Conservation (phyloP, 2,888 invertebrate genomes). For the Leptinotarsa tumamoca region DNA sequence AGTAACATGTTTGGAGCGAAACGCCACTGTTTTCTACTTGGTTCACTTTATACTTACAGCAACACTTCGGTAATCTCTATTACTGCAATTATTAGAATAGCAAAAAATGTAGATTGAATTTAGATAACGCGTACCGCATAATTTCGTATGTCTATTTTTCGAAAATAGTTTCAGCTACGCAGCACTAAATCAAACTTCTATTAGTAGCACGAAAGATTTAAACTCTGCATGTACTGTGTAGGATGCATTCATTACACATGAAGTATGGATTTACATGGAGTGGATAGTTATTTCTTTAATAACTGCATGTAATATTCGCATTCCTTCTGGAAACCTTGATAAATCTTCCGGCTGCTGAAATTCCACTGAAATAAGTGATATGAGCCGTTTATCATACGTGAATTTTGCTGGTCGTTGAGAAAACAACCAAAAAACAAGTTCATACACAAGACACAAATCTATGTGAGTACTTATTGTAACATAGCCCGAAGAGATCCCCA, state of each 20-base stretch:
- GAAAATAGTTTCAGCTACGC: slow-evolving; percentile 4
- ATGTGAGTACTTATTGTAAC: no score
- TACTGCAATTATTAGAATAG: slow-evolving; percentile 27
- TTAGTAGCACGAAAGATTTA: slow-evolving; percentile 30
- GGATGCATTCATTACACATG: slow-evolving; percentile 22
- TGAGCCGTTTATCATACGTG: no score
- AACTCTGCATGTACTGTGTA: slow-evolving; percentile 13
- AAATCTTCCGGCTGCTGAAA: background rate
- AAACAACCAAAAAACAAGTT: no score
- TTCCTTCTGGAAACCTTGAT: background rate
- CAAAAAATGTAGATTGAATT: slow-evolving; percentile 27
- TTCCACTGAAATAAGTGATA: background rate
- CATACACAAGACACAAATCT: no score
- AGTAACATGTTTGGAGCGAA: background rate
- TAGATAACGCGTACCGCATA: slow-evolving; percentile 26
- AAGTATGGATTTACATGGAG: slow-evolving; percentile 1
- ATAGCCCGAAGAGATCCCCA: no score
- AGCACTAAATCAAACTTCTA: slow-evolving; percentile 32
- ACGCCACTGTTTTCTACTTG: slow-evolving; percentile 2
- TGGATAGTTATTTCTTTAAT: slow-evolving; percentile 11
- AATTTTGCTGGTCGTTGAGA: no score
- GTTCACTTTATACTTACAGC: slow-evolving; percentile 1
- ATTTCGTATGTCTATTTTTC: slow-evolving; percentile 27
- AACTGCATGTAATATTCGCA: slow-evolving; percentile 8
- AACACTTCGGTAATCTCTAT: slow-evolving; percentile 27